Percentiles rank a stretch among this genome's conserved stretches.
Conservation (phyloP, 2,888 invertebrate species). For the Dugesia japonica region DNA sequence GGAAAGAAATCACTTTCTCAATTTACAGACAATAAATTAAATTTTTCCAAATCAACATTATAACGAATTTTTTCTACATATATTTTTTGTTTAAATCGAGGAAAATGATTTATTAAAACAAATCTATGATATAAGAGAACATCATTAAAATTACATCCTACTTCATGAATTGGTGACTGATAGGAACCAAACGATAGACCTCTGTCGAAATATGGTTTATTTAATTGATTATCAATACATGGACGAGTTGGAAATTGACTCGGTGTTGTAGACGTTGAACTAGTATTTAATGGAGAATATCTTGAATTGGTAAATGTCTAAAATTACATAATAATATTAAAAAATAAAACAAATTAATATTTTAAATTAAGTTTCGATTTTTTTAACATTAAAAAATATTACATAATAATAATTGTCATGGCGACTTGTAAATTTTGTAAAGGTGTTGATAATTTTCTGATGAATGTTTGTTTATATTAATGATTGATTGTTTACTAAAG, state of each 20-base stretch:
- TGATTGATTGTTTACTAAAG: not conserved
- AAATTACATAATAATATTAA: not conserved
- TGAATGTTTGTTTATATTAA: constrained; percentile 20
- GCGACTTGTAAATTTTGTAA: not conserved
- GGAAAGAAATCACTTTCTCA: too few relatives aligned
- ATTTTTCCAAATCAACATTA: too few relatives aligned
- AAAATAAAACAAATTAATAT: too few relatives aligned
- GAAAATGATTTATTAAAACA: too few relatives aligned
- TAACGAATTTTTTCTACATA: too few relatives aligned
- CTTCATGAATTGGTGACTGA: constrained; percentile 6
- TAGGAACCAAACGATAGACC: not conserved
- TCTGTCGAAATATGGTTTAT: not conserved
- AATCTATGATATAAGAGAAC: too few relatives aligned
- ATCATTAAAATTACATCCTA: not conserved
- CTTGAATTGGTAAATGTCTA: not conserved
- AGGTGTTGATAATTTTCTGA: not conserved
- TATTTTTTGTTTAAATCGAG: too few relatives aligned
- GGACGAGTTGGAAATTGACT: not conserved
- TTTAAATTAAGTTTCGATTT: too few relatives aligned
- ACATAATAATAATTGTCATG: not conserved
- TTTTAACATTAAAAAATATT: not conserved
- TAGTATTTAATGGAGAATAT: not conserved
- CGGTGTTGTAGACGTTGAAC: not conserved
- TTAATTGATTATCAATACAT: not conserved
- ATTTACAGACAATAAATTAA: too few relatives aligned